These are phyloP conservation scores for Diarsia dahlii DNA, from an alignment of 2,888 invertebrate species.

Conservation along the genomic window DNA sequence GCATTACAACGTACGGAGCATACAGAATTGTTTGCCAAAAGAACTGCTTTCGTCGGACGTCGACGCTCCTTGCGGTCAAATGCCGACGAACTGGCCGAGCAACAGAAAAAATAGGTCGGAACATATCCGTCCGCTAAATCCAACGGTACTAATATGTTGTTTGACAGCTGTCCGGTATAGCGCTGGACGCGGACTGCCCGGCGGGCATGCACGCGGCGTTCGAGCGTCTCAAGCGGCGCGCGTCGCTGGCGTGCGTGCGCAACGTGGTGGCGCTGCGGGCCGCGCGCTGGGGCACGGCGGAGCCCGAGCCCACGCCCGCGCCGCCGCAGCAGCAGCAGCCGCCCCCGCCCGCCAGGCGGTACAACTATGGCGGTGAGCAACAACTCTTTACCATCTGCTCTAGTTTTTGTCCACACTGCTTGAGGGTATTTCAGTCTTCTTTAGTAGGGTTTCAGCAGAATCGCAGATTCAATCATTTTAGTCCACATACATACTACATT, in stretches of 20 bases:
- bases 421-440: not conserved
- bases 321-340: constrained; percentile 39
- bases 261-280: constrained; percentile 85
- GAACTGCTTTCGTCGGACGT: not conserved
- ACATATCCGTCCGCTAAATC: constrained; percentile 1
- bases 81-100: not conserved
- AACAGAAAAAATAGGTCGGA: not conserved
- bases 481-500: too few species aligned
- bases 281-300: constrained; percentile 87
- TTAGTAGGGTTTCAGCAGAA: not conserved
- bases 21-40: not conserved
- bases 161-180: constrained; percentile 86
- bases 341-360: constrained; percentile 56
- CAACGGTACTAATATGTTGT: constrained; percentile 36
- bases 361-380: constrained; percentile 55
- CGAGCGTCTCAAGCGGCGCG: constrained; percentile 85
- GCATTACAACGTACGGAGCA: not conserved
- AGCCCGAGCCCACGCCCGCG: constrained; percentile 73
- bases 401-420: not conserved
- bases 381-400: not conserved
- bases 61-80: not conserved
- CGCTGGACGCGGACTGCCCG: constrained; percentile 89
- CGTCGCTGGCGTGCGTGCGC: constrained; percentile 80
- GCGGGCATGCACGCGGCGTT: constrained; percentile 86
- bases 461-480: not conserved